Evolutionary conservation across 2,797 vertebrate species (phyloP).

Genomic region (Muscicapa comitata): DNA sequence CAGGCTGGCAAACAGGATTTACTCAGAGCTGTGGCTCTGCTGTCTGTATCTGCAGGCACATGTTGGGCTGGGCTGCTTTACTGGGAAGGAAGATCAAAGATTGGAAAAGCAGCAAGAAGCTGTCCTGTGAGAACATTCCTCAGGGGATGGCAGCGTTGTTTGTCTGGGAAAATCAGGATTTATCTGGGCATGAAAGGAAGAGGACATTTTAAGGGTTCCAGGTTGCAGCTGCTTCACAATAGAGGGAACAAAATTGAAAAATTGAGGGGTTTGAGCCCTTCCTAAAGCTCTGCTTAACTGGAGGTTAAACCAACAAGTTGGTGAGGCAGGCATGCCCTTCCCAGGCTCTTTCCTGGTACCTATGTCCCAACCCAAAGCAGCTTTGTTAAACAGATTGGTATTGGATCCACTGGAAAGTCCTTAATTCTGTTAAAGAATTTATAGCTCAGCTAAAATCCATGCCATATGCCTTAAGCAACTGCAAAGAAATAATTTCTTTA

Average conservation of each 20-base stretch:
- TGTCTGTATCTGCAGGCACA: neutral
- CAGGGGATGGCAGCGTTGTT: neutral
- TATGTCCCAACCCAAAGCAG: neutral
- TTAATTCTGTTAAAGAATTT: neutral
- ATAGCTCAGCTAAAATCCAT: neutral
- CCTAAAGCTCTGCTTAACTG: neutral
- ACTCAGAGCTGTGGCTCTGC: neutral
- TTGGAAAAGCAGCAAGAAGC: constrained; percentile 10
- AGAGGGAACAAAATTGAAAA: neutral
- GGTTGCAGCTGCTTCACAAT: constrained; percentile 6
- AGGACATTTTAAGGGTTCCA: constrained; percentile 12
- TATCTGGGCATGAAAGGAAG: constrained; percentile 35
- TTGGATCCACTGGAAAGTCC: neutral
- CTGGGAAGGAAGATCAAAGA: constrained; percentile 28
- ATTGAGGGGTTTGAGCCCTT: neutral
- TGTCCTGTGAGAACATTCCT: neutral
- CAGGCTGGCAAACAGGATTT: neutral
- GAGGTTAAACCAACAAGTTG: neutral
- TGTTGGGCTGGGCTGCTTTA: neutral
- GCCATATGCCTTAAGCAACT: constrained; percentile 23
- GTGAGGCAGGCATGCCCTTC: neutral
- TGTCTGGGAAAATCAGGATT: constrained; percentile 28
- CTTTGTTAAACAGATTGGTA: neutral
- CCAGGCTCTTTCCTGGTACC: neutral
- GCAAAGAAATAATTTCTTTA: neutral